Evolutionary conservation across 92 coral and sea anemone species (phyloP), one percentile per base, ranked within the genome.

Genomic region (Chrysogorgia sp.): DNA sequence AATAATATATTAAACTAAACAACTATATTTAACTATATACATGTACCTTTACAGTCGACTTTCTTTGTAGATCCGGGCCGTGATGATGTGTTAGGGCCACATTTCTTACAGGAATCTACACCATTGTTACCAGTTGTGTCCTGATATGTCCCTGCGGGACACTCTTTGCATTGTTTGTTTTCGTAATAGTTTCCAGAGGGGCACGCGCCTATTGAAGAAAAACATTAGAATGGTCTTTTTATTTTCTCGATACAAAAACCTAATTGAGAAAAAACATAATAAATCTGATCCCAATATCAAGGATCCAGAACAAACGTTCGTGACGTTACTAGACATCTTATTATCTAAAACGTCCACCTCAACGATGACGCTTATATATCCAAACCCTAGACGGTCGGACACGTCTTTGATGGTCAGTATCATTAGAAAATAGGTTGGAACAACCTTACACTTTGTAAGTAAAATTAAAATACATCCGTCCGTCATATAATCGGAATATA

Each of bases 121-220:
- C 79, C 79, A 32, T 28, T 31, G 58, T 74, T 63, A 23, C 98
- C 98, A 30, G 90, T 96, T 25, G 71, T 80, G 55, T 89, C 89
- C 77, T 93, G 91, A 56, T 89, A 91, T 0, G 87, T 75, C 35
- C 98, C 96, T 34, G 86, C 89, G 14, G 64, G 77, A 56, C 98
- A 93, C 20, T 63, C 83, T 17, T 66, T 69, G 74, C 98, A 91
- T 55, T 71, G 82, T 10, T 82, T 72, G 22, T 45, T 53, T 28
- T 85, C 57, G 34, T 74, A 78, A 75, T 77, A 57, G 33, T 74
- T 87, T 30, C 98, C 98, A 1, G 89, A 67, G 4, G 98, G 98
- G 71, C 98, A 93, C 23, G 82, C 90, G 58, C 88, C 98, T 93
- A 84, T 24, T 58, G 82, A 56, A 48, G 29, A 48, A 26, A 40